Evolutionary conservation across 2,888 invertebrate species (phyloP), one percentile per base, ranked within the genome.

Genomic region (Epinotia brunnichana): DNA sequence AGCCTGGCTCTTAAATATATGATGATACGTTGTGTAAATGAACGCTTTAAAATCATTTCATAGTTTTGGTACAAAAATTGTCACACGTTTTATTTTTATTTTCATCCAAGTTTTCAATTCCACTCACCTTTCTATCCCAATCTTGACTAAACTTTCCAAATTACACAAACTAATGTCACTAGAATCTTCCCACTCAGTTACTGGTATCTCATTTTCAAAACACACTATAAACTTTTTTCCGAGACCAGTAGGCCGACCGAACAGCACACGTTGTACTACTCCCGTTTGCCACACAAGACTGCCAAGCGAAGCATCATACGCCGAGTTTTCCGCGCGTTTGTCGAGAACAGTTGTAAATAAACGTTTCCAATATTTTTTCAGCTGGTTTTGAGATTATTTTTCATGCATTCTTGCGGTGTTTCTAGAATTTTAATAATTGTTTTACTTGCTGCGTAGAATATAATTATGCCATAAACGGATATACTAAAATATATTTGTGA

Each of bases 281-380:
- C 4, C 54, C 19, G 29, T 41, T 48, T 68, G 54, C 17, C 19
- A 15, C 48, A 59, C 19, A 39, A 66, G 69, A 74, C 76, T 77
- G 73, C 19, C 61, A 53, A 56, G 53, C 68, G 68, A n/a, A 19
- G 35, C 60, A 60, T 19, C n/a, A 69, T 72, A 63, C 48, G 62
- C 11, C 19, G 54, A 78, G 71, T 75, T 74, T 63, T 69, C 74
- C 74, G 51, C 63, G 44, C 53, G 39, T 66, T 57, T 39, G 51
- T 59, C 51, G 35, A 24, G 44, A 9, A 64, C 72, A 70, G 69
- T 69, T 70, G 54, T 68, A 21, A 17, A n/a, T 61, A 48, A 35
- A 67, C 44, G 24, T 19, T 24, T 51, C 54, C 44, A 67, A 44
- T 71, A 61, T 71, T 71, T 67, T 71, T 67, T 54, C 71, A 71